Evolutionary conservation across 2,797 vertebrate species (phyloP).

Genomic region (Oryzias dopingdopingensis): DNA sequence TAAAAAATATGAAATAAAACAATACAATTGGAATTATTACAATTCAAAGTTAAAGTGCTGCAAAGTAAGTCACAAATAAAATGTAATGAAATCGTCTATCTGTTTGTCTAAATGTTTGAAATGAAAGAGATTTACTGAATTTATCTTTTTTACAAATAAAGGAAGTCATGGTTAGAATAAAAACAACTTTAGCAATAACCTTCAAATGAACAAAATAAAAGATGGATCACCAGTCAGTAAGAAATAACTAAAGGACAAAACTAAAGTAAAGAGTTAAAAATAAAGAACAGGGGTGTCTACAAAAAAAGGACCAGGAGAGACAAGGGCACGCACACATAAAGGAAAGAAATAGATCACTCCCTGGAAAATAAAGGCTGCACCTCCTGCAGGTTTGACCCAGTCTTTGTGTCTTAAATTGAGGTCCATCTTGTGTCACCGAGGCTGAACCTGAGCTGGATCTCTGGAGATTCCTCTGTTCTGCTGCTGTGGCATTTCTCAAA

Average conservation of each 20-base stretch:
- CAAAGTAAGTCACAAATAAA: too few relatives aligned
- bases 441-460: conserved; percentile 47
- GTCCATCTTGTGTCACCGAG: conserved; percentile 56
- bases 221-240: neutral
- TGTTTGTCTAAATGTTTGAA: too few relatives aligned
- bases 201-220: conserved; percentile 12
- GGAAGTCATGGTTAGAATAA: too few relatives aligned
- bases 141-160: too few relatives aligned
- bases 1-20: neutral
- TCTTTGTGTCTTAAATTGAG: conserved; percentile 70
- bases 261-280: conserved; percentile 12
- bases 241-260: conserved; percentile 5
- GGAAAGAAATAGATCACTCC: conserved; percentile 35
- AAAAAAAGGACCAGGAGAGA: conserved; percentile 20
- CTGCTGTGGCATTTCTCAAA: conserved; percentile 46
- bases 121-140: too few relatives aligned
- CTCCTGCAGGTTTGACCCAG: conserved; percentile 52
- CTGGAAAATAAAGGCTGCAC: conserved; percentile 39
- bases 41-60: too few relatives aligned
- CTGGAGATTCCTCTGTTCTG: conserved; percentile 49
- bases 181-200: conserved; percentile 13
- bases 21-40: too few relatives aligned
- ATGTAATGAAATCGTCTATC: too few relatives aligned
- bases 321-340: conserved; percentile 21
- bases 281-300: conserved; percentile 20